These are phyloP conservation scores for Seladonia tumulorum DNA, from an alignment of 2,888 invertebrate species.

Conservation along the genomic window DNA sequence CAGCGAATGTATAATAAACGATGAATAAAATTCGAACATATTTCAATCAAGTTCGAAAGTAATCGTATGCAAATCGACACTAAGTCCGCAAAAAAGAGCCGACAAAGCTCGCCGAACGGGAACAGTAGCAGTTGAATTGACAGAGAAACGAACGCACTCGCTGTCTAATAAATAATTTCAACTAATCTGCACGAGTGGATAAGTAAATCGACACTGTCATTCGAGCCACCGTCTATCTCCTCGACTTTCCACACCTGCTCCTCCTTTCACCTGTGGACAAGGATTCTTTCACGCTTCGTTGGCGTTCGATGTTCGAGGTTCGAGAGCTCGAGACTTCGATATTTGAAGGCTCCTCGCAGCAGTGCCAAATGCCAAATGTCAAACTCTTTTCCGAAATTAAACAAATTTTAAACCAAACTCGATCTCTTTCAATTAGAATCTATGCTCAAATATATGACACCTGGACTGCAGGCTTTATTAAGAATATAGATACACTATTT, in stretches of 20 bases:
- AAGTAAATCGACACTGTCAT: conserved; percentile 33
- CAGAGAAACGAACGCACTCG: not conserved
- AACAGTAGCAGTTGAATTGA: conserved; percentile 10
- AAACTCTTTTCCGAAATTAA: not conserved
- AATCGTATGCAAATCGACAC: not conserved
- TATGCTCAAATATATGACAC: too few species aligned
- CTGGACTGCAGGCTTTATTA: too few species aligned
- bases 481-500: not conserved
- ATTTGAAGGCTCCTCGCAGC: conserved; percentile 6
- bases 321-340: conserved; percentile 41
- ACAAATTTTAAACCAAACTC: too few species aligned
- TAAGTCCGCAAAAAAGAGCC: not conserved
- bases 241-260: conserved; percentile 40
- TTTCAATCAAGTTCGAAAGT: not conserved
- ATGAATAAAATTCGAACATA: not conserved
- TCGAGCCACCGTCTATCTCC: conserved; percentile 10
- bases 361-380: not conserved
- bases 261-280: conserved; percentile 47
- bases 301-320: conserved; percentile 41
- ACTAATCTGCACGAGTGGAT: not conserved
- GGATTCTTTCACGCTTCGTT: conserved; percentile 59
- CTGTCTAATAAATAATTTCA: conserved; percentile 3
- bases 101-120: not conserved
- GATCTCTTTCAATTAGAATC: too few species aligned
- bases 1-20: not conserved